Base-by-base conservation (phyloP, 2,888 invertebrate genomes). In the Melanostoma mellinum region DNA sequence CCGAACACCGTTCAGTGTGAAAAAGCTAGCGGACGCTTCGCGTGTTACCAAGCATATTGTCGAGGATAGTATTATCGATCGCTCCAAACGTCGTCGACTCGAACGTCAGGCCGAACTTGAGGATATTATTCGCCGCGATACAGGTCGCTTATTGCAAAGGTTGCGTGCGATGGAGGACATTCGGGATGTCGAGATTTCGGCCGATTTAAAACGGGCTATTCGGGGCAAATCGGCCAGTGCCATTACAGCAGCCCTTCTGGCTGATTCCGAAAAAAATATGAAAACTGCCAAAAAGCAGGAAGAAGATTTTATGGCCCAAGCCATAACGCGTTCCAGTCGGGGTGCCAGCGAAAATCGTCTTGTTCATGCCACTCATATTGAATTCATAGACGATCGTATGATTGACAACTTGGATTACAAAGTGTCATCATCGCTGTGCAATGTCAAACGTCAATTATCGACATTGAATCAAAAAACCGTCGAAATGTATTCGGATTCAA, bases 181-280 rank as follows among this genome's bases (percentile, higher is more conserved):
- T 56, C 88, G 87, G 89, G 93, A 89, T 90, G 93, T 88, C 84
- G 92, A 93, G 86, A 89, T 91, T 88, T 89, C 92, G 9, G 89
- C 91, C 52, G 92, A 93, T 86, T 93, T 92, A 85, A 92, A 92
- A 87, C 89, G 90, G 85, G 89, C 89, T 60, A 91, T 95, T 56
- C 93, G 94, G 87, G 96, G 95, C 61, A 96, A 95, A 92, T 96
- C 96, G 2, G 96, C 96, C 4, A 94, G 93, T 88, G 94, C 94
- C 55, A 96, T 96, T 80, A 95, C 94, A 86, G 93, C 93, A 82
- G 93, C 94, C 9, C 91, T 95, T 50, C 90, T 95, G 52, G 92
- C 93, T 46, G 94, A 94, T 86, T 94, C 92, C 79, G 89, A 91
- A 86, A 91, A 90, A 85, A 92, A 92, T 86, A 91, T 91, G 20